A percentile compares a stretch with the other conserved stretches of the same genome.
Conservation (phyloP, 1,140 invertebrate genomes). For the Ganaspis sp. region DNA sequence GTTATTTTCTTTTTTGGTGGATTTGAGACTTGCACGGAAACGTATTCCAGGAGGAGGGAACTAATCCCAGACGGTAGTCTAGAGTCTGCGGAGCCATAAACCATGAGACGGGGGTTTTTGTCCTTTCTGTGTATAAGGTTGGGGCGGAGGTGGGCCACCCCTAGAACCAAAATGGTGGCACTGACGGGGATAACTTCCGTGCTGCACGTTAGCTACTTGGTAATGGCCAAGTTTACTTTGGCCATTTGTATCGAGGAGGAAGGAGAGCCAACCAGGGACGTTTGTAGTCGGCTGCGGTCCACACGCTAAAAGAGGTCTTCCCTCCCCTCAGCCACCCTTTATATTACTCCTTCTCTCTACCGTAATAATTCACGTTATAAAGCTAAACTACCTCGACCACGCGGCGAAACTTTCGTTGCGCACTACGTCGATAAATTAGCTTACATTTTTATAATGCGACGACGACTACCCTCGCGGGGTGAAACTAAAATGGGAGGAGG, state of each 20-base stretch:
- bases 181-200: constrained; percentile 52
- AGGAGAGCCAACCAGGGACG: constrained; percentile 46
- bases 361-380: constrained; percentile 74
- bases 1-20: not conserved
- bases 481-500: constrained; percentile 52
- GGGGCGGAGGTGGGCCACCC: constrained; percentile 32
- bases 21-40: constrained; percentile 5
- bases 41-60: not conserved
- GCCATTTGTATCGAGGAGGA: constrained; percentile 69
- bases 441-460: constrained; percentile 68
- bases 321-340: constrained; percentile 21
- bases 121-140: constrained; percentile 27
- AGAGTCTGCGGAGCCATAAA: constrained; percentile 42
- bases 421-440: constrained; percentile 68
- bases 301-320: constrained; percentile 24
- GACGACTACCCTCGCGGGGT: constrained; percentile 44
- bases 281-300: constrained; percentile 42
- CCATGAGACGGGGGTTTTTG: constrained; percentile 35
- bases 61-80: constrained; percentile 26
- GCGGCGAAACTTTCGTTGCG: constrained; percentile 61
- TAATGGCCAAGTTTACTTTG: constrained; percentile 75
- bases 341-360: constrained; percentile 44
- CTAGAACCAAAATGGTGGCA: constrained; percentile 36
- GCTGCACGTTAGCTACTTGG: constrained; percentile 58
- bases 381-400: constrained; percentile 67